These are phyloP conservation scores for Stenoptilia bipunctidactyla DNA, from an alignment of 2,888 invertebrate species.

Conservation along the genomic window DNA sequence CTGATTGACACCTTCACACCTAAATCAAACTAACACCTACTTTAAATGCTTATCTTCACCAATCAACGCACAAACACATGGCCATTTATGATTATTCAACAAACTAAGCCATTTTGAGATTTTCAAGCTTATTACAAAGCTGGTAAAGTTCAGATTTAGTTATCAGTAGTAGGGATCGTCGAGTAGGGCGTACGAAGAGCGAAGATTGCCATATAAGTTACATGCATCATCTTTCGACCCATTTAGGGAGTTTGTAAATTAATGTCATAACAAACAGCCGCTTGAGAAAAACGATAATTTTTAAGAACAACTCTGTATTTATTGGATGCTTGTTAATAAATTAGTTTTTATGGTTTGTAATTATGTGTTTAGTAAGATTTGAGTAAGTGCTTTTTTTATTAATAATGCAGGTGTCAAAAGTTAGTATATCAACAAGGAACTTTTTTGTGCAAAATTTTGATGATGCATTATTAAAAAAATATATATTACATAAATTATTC, in stretches of 20 bases:
- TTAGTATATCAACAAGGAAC: too few relatives aligned
- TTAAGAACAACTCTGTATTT: too few relatives aligned
- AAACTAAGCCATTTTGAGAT: background rate
- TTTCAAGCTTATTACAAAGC: background rate
- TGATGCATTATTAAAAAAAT: too few relatives aligned
- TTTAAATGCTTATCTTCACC: slow-evolving; percentile 17
- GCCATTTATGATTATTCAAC: slow-evolving; percentile 26
- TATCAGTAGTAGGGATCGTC: background rate
- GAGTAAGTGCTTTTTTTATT: background rate
- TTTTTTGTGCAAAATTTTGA: too few relatives aligned
- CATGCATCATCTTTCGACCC: slow-evolving; percentile 14
- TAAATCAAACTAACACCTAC: slow-evolving; percentile 14
- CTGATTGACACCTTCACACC: slow-evolving; percentile 2
- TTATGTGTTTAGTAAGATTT: too few relatives aligned
- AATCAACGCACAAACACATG: slow-evolving; percentile 27
- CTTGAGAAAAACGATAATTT: too few relatives aligned
- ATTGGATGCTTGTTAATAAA: too few relatives aligned
- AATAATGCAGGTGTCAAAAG: too few relatives aligned
- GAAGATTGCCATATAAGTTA: slow-evolving; percentile 1
- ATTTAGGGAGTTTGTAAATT: slow-evolving; percentile 33
- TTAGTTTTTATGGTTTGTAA: too few relatives aligned
- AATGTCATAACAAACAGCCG: slow-evolving; percentile 28
- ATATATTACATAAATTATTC: too few relatives aligned
- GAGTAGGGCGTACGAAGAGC: background rate
- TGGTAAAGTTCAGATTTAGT: background rate